Conservation (phyloP, 2,888 invertebrate genomes). For the Pseudoips prasinana region DNA sequence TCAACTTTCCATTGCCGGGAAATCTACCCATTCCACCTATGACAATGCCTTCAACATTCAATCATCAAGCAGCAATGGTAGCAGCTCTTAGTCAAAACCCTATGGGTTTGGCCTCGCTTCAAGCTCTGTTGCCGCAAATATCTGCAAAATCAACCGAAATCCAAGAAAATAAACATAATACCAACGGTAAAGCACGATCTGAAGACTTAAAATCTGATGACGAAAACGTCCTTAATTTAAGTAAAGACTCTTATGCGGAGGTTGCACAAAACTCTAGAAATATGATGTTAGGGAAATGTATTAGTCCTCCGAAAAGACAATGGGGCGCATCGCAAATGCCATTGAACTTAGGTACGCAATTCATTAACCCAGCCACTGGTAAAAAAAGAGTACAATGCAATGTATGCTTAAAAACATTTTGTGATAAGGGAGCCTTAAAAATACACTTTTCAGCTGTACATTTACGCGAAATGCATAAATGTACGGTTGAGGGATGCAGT, state of each 20-base stretch:
- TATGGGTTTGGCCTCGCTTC: conserved; percentile 83
- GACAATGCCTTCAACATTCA: conserved; percentile 76
- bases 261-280: conserved; percentile 69
- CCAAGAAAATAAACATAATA: conserved; percentile 64
- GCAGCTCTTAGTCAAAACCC: conserved; percentile 83
- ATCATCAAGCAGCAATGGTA: conserved; percentile 85
- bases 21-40: conserved; percentile 84
- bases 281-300: conserved; percentile 83
- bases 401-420: conserved; percentile 99
- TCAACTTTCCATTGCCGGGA: conserved; percentile 81
- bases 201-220: conserved; percentile 62
- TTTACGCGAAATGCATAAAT: conserved; percentile 99
- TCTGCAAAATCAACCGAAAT: conserved; percentile 72
- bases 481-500: conserved; percentile 98
- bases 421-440: conserved; percentile 99
- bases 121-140: conserved; percentile 84
- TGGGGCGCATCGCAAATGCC: conserved; percentile 90
- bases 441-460: conserved; percentile 99
- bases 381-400: conserved; percentile 99
- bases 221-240: conserved; percentile 71
- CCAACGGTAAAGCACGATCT: conserved; percentile 47
- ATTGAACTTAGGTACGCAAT: conserved; percentile 92
- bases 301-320: conserved; percentile 89
- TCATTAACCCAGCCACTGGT: conserved; percentile 95
- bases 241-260: conserved; percentile 69